Percentiles rank a stretch among this genome's conserved stretches.
Evolutionary conservation across 2,888 invertebrate genomes (phyloP).

Genomic region (Fissipunctia ypsillon): DNA sequence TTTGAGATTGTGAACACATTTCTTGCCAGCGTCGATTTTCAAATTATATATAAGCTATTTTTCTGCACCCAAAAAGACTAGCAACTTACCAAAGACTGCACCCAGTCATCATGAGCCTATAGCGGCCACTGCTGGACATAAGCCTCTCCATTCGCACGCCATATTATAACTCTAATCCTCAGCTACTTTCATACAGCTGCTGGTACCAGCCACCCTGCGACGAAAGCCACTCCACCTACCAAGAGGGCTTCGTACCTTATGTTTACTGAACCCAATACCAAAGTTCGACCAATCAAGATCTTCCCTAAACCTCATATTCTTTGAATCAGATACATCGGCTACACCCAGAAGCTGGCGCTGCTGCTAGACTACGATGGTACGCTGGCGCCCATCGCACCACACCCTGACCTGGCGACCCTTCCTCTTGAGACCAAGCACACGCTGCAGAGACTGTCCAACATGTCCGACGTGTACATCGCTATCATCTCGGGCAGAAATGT

Average conservation of each 20-base stretch:
- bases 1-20: too few species aligned
- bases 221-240: neutral
- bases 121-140: neutral
- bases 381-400: slow-evolving; percentile 96
- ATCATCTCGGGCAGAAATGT: slow-evolving; percentile 96
- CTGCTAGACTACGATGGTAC: slow-evolving; percentile 97
- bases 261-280: neutral
- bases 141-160: neutral
- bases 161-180: neutral
- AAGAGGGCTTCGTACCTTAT: too few species aligned
- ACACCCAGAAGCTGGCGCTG: slow-evolving; percentile 95
- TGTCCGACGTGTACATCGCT: slow-evolving; percentile 96
- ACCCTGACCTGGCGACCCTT: slow-evolving; percentile 96
- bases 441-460: slow-evolving; percentile 94
- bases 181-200: too few species aligned
- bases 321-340: slow-evolving; percentile 94
- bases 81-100: neutral
- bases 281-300: neutral
- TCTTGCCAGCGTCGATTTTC: neutral
- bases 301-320: slow-evolving; percentile 24
- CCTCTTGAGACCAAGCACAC: slow-evolving; percentile 96
- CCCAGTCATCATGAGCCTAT: neutral
- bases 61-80: neutral
- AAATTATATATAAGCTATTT: neutral
- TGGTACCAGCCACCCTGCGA: neutral